phyloP scores from a whole-genome alignment of 2,888 invertebrate genomes.

The Callosobruchus maculatus region DNA sequence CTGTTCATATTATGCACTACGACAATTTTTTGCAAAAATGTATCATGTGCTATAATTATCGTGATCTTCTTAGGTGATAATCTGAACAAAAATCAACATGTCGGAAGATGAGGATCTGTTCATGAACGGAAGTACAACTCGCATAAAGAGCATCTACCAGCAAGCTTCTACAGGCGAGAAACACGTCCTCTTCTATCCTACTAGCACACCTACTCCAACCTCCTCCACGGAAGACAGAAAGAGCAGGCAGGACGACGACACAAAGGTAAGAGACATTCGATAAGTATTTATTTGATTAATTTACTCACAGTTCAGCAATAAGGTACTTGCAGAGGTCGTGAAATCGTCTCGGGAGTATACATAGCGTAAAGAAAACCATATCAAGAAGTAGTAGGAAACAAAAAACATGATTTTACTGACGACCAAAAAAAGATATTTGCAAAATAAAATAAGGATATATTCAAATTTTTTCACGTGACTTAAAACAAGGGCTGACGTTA shows the following conservation, averaged over 20 bases:
- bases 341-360: too few relatives aligned
- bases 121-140: constrained; percentile 42
- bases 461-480: too few relatives aligned
- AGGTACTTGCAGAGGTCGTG: too few relatives aligned
- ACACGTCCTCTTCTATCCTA: constrained; percentile 50
- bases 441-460: too few relatives aligned
- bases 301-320: too few relatives aligned
- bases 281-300: too few relatives aligned
- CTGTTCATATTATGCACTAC: too few relatives aligned
- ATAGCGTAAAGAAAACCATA: too few relatives aligned
- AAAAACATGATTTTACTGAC: too few relatives aligned
- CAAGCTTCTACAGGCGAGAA: constrained; percentile 49
- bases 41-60: not conserved
- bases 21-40: not conserved
- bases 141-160: constrained; percentile 47
- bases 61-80: not conserved
- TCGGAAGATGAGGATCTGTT: constrained; percentile 42
- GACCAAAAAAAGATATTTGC: too few relatives aligned
- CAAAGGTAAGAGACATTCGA: not conserved
- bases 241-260: constrained; percentile 37
- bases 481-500: too few relatives aligned
- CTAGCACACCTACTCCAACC: constrained; percentile 46
- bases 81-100: constrained; percentile 30
- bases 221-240: constrained; percentile 42
- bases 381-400: too few relatives aligned